These are phyloP conservation scores for Brachyistius frenatus DNA, from an alignment of 2,113 vertebrate genomes.

Conservation along the genomic window DNA sequence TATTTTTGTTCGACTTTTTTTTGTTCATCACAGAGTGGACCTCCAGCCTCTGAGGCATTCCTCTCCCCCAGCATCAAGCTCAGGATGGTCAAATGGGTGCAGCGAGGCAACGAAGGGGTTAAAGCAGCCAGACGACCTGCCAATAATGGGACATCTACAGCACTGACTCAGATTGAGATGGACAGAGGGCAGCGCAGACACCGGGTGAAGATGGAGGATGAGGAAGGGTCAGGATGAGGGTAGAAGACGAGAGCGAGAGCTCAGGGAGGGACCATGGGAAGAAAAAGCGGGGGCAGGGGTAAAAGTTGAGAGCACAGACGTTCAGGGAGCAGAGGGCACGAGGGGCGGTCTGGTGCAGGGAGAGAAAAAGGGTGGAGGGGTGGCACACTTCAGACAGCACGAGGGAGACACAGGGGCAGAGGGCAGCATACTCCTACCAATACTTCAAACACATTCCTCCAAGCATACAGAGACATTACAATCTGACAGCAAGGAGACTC, in stretches of 20 bases:
- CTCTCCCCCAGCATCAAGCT: slow-evolving; percentile 16
- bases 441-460: slow-evolving; percentile 77
- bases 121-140: slow-evolving; percentile 30
- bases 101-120: slow-evolving; percentile 3
- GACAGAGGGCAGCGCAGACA: slow-evolving; percentile 21
- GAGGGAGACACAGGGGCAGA: slow-evolving; percentile 50
- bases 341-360: slow-evolving; percentile 3
- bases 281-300: neutral
- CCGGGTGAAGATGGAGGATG: slow-evolving; percentile 48
- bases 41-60: slow-evolving; percentile 42
- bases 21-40: slow-evolving; percentile 26
- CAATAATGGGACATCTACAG: slow-evolving; percentile 42
- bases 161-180: slow-evolving; percentile 40
- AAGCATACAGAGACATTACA: slow-evolving; percentile 38
- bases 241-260: neutral
- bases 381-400: slow-evolving; percentile 55
- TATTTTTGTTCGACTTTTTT: slow-evolving; percentile 44
- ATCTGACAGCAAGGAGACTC: slow-evolving; percentile 24
- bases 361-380: slow-evolving; percentile 31
- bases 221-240: neutral
- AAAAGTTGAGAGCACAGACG: slow-evolving; percentile 4
- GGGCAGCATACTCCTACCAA: slow-evolving; percentile 59
- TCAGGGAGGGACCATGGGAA: slow-evolving; percentile 1
- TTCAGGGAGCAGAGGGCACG: slow-evolving; percentile 34
- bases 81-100: slow-evolving; percentile 15